These are phyloP conservation scores for Dastarcus helophoroides DNA, from an alignment of 2,888 invertebrate genomes.

Conservation along the genomic window DNA sequence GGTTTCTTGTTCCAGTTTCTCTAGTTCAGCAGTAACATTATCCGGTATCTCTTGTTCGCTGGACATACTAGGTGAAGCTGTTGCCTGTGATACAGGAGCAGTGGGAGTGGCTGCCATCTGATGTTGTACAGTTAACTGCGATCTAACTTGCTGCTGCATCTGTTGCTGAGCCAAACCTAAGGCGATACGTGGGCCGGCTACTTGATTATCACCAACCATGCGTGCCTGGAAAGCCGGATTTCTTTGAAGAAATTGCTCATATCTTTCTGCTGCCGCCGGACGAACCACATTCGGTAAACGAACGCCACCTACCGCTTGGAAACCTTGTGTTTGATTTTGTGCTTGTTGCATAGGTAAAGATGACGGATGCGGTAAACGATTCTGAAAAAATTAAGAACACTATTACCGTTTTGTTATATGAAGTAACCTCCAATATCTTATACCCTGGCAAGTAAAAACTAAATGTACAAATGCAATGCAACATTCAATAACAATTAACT, in stretches of 20 bases:
- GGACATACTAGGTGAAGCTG: slow-evolving; percentile 20
- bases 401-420: too few species aligned
- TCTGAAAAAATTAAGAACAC: too few species aligned
- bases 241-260: slow-evolving; percentile 28
- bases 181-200: slow-evolving; percentile 7
- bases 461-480: slow-evolving; percentile 1
- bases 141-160: slow-evolving; percentile 7
- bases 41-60: slow-evolving; percentile 51
- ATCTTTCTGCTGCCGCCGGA: slow-evolving; percentile 29
- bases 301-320: slow-evolving; percentile 11
- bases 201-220: slow-evolving; percentile 18
- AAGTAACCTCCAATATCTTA: too few species aligned
- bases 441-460: slow-evolving; percentile 13
- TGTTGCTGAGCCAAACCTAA: slow-evolving; percentile 9
- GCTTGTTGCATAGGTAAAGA: too few species aligned
- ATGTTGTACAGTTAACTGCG: slow-evolving; percentile 5
- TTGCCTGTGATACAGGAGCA: slow-evolving; percentile 3
- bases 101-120: slow-evolving; percentile 4
- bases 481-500: too few species aligned
- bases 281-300: slow-evolving; percentile 21
- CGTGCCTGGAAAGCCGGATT: slow-evolving; percentile 21
- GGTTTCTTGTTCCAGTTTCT: slow-evolving; percentile 57
- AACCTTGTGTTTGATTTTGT: slow-evolving; percentile 18
- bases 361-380: too few species aligned
- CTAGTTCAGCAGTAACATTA: slow-evolving; percentile 55